Conservation (phyloP, 2,888 invertebrate species). For the Augiades crinisus region DNA sequence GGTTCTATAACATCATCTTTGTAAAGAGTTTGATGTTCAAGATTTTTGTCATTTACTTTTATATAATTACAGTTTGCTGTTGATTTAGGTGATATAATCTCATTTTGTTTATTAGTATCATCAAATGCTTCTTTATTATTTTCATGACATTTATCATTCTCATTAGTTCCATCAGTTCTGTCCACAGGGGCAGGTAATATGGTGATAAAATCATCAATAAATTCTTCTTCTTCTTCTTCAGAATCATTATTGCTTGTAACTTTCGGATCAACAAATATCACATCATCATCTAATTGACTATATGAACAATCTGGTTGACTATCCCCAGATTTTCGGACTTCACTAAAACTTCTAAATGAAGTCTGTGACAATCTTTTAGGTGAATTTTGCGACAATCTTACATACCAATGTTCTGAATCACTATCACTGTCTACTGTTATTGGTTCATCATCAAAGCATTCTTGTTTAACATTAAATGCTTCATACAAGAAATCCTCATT, state of each 20-base stretch:
- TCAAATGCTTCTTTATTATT: neutral
- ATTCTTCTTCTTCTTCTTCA: constrained; percentile 26
- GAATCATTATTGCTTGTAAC: constrained; percentile 26
- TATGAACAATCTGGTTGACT: constrained; percentile 57
- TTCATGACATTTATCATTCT: neutral
- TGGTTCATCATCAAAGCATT: constrained; percentile 62
- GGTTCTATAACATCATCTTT: neutral
- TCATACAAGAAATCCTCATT: constrained; percentile 56
- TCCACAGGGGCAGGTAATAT: constrained; percentile 8
- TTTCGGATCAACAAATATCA: constrained; percentile 37
- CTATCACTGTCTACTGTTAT: constrained; percentile 74
- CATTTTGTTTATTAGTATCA: neutral
- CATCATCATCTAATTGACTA: constrained; percentile 59
- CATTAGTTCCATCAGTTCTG: too few relatives aligned
- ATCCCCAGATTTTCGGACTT: constrained; percentile 35
- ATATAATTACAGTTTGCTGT: neutral
- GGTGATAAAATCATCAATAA: constrained; percentile 27
- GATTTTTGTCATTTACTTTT: neutral
- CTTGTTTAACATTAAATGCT: constrained; percentile 65
- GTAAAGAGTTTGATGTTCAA: neutral
- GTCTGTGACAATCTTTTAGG: constrained; percentile 65
- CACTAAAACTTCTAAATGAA: constrained; percentile 46
- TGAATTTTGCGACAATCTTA: constrained; percentile 77
- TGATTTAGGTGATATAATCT: neutral
- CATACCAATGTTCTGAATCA: constrained; percentile 74